Conservation (phyloP, 2,113 vertebrate genomes). For the Equus quagga region DNA sequence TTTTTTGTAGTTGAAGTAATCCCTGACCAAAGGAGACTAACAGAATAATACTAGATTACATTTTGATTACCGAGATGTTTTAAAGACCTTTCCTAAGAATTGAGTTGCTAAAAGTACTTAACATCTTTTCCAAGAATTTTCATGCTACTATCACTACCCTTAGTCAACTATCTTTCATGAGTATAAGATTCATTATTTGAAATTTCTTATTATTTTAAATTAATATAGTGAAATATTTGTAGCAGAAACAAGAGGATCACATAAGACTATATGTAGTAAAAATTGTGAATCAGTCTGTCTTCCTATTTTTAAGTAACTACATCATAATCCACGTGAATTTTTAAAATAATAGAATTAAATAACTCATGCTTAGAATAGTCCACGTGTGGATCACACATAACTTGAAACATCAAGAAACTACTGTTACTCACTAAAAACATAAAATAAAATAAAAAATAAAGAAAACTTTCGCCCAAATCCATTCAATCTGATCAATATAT, state of each 20-base stretch:
- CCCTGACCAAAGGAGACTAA: neutral
- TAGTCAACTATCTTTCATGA: neutral
- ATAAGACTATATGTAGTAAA: neutral
- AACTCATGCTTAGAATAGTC: neutral
- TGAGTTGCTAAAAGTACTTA: neutral
- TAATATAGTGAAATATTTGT: neutral
- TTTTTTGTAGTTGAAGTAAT: neutral
- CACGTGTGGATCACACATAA: neutral
- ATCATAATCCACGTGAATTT: neutral
- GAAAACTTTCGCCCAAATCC: neutral
- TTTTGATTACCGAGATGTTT: neutral
- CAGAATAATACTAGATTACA: neutral
- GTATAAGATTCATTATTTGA: neutral
- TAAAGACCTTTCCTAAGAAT: neutral
- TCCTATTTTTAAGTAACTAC: neutral
- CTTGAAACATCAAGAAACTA: neutral
- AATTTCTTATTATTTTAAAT: neutral
- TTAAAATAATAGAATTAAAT: neutral
- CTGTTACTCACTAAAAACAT: neutral
- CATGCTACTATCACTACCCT: neutral
- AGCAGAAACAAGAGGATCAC: neutral
- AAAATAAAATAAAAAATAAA: neutral
- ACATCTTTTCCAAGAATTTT: neutral
- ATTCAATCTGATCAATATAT: neutral
- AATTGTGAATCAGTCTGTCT: neutral